Base-by-base conservation (phyloP, 2,888 invertebrate species). In the Biston stratarius region DNA sequence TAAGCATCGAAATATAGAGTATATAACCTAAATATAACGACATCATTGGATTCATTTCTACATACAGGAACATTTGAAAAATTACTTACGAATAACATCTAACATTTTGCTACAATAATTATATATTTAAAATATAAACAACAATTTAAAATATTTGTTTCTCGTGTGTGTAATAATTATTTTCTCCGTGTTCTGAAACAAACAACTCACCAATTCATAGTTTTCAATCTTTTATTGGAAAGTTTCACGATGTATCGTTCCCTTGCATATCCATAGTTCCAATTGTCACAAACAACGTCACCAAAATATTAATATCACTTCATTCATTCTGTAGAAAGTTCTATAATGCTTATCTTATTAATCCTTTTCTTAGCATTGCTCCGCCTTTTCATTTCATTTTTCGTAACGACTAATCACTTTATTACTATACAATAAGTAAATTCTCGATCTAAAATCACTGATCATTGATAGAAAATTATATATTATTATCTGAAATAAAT, bases 61-160 rank as follows among this genome's bases (percentile, higher is more conserved):
- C 77, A 75, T 81, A 88, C 84, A 90, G 87, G 88, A 90, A 90
- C 89, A 84, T 88, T 72, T 85, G 78, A 84, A 83, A 83, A 83
- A 79, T 81, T 78, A 80, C 74, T 81, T 78, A 76, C 77, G 80
- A 77, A 61, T 59, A 67, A 69, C 62, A 70, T 68, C 60, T 61
- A 76, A 76, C 71, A 72, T 75, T 33, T 72, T 72, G 36, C 78
- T 81, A 82, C 70, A 57, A 71, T 70, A 34, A 64, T 52, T 11
- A 60, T 61, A 59, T 58, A 63, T n/a, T 9, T 38, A 60, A 38
- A 66, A 59, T 58, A 65, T 62, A 65, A 61, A 65, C 49, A 47
- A 67, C 47, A 62, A 24, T n/a, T 6, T 42, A 24, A 14, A 45
- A 42, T 24, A 9, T 12, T 6, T 61, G 15, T 7, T 15, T 36